These are phyloP conservation scores for Hephaestus fuliginosus DNA, from an alignment of 2,797 vertebrate species.

Conservation along the genomic window DNA sequence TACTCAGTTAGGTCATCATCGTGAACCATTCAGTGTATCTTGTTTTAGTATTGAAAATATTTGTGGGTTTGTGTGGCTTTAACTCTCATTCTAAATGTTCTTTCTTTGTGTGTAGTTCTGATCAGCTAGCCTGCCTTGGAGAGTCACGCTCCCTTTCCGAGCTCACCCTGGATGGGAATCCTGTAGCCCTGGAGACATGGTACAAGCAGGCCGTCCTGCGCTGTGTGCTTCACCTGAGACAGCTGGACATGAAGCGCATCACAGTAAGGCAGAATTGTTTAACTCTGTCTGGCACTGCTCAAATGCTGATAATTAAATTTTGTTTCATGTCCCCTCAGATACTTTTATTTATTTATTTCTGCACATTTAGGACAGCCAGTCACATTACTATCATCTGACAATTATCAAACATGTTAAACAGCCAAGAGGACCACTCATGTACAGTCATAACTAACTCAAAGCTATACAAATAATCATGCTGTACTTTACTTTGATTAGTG, in stretches of 20 bases:
- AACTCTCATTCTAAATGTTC: conserved; percentile 2
- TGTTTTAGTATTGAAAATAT: background rate
- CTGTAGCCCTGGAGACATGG: conserved; percentile 99
- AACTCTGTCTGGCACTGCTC: background rate
- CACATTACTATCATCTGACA: background rate
- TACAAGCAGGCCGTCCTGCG: conserved; percentile 97
- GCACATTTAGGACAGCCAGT: background rate
- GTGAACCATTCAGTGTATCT: conserved; percentile 3
- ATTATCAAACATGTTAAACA: background rate
- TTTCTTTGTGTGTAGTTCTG: conserved; percentile 86
- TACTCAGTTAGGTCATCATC: conserved; percentile 3
- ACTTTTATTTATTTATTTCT: background rate
- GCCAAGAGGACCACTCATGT: background rate
- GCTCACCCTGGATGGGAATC: conserved; percentile 99
- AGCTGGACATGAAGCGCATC: conserved; percentile 99
- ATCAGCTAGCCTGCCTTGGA: conserved; percentile 93
- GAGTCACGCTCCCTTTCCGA: conserved; percentile 92
- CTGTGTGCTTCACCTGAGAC: conserved; percentile 96
- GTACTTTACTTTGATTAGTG: background rate
- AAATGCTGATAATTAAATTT: background rate
- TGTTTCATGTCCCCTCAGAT: background rate
- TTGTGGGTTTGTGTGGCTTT: conserved; percentile 25
- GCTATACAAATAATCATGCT: background rate
- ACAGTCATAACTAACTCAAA: background rate
- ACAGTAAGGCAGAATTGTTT: conserved; percentile 87